Conservation (phyloP, 1,140 invertebrate species). For the Pseudobourletiella spinata region DNA sequence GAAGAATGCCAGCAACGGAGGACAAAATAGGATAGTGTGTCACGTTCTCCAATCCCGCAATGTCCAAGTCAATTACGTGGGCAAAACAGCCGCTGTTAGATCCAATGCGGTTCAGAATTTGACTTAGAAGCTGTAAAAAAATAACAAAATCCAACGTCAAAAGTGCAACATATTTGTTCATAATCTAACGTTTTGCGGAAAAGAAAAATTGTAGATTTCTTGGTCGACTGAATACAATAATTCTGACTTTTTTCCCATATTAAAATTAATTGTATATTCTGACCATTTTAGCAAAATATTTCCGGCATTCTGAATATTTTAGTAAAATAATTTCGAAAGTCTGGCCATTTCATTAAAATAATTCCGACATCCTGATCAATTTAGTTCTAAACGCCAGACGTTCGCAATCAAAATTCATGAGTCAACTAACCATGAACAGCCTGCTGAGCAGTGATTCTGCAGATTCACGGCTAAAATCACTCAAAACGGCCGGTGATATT, state of each 20-base stretch:
- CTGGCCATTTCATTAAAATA: no score
- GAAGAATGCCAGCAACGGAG: conserved; percentile 57
- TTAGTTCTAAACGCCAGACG: no score
- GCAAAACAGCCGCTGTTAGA: conserved; percentile 59
- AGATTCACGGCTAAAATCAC: conserved; percentile 48
- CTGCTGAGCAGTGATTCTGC: conserved; percentile 55
- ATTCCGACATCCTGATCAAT: no score
- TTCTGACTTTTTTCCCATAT: not conserved
- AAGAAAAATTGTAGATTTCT: not conserved
- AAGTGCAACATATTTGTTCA: no score
- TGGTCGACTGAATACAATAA: not conserved
- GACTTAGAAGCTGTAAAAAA: conserved; percentile 52
- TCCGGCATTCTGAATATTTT: no score
- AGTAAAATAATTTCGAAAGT: no score
- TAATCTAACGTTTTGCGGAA: no score
- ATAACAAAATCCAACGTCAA: no score
- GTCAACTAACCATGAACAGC: conserved; percentile 53
- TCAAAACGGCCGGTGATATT: conserved; percentile 54
- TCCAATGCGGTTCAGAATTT: conserved; percentile 60
- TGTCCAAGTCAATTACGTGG: conserved; percentile 55
- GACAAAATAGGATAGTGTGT: conserved; percentile 63
- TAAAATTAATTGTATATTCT: no score
- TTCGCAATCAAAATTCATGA: no score
- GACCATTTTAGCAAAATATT: no score
- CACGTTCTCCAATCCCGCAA: conserved; percentile 59